Evolutionary conservation across 2,113 vertebrate species (phyloP), one percentile per base, ranked within the genome.

Genomic region (Pungitius pungitius): DNA sequence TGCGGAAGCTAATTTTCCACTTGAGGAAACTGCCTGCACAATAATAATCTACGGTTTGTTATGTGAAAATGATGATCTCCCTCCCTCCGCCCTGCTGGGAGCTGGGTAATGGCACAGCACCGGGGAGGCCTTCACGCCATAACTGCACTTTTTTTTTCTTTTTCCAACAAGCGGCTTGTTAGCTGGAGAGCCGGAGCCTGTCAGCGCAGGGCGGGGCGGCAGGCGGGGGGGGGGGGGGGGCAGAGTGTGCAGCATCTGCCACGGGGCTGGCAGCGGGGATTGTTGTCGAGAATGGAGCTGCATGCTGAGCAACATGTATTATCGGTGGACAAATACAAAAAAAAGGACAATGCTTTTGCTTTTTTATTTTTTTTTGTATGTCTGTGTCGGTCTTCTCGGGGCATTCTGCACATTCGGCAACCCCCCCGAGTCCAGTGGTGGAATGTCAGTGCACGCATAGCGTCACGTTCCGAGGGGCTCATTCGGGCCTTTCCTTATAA

Each of bases 11-110:
- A 88, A 92, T 93, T 93, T 93, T 92, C 89, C 91, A 92, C 89
- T 88, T 86, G 87, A 90, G 88, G 84, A 88, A 90, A 86, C 83
- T 75, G 85, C 89, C 86, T 79, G 89, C 90, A 93, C 92, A 85
- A 90, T 90, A 93, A 92, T 93, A 94, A 94, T 91, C 87, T 85
- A 84, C 81, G 70, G 89, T 89, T 94, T 93, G 85, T 84, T 93
- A 92, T 92, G 86, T 91, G 83, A 89, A 81, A 87, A 78, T 75
- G 91, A 89, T 89, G 88, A 91, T 91, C 91, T 80, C n/a, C n/a
- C 79, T 30, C 30, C 90, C 90, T 69, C 45, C 80, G 77, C 73
- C 78, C 56, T 82, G 80, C 77, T 70, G 88, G 88, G 83, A 93
- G 26, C 82, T 27, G 81, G 45, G 20, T 94, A 93, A 91, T 92